Base-by-base conservation (phyloP, 2,113 vertebrate genomes). In the Carlito syrichta region DNA sequence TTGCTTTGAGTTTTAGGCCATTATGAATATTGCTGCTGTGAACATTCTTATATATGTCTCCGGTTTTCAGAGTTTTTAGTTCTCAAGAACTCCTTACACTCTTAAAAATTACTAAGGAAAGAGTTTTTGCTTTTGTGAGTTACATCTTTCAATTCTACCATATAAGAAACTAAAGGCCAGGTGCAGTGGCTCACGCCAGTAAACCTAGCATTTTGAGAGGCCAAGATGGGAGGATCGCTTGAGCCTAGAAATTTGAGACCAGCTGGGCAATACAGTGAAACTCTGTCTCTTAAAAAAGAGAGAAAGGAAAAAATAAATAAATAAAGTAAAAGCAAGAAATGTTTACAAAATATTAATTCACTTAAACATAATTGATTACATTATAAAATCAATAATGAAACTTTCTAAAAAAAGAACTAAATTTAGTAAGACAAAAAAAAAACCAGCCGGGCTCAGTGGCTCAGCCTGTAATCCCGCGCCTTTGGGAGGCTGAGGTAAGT, bases 21-120 rank as follows among this genome's bases (percentile, higher is more conserved):
- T 56, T 89, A 23, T 69, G 45, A 32, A 50, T 86, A 71, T 86
- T 69, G 17, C 14, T 73, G 5, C 2, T 58, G 90, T 11, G 22
- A 60, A 22, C 2, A 43, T 48, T 91, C 62, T 81, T 82, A 81
- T 56, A 40, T 23, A 35, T 54, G 45, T n/a, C 45, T 86, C 38
- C 48, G 27, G 19, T 27, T 85, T 73, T 85, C 8, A 17, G 74
- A 60, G 32, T n/a, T 74, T 90, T 91, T 88, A 91, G 69, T 40
- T 69, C 12, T 84, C 25, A 85, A 43, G 9, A 77, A 30, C 27
- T 86, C 32, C 40, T 52, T 82, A 94, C 16, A 62, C 25, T 84
- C 35, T 77, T 84, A 95, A 95, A 71, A 91, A 84, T 52, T 71
- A 95, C 73, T 83, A 94, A 69, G 40, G 20, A 40, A n/a, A 76